Evolutionary conservation across 2,113 vertebrate species (phyloP), one percentile per base, ranked within the genome.

Genomic region (human): DNA sequence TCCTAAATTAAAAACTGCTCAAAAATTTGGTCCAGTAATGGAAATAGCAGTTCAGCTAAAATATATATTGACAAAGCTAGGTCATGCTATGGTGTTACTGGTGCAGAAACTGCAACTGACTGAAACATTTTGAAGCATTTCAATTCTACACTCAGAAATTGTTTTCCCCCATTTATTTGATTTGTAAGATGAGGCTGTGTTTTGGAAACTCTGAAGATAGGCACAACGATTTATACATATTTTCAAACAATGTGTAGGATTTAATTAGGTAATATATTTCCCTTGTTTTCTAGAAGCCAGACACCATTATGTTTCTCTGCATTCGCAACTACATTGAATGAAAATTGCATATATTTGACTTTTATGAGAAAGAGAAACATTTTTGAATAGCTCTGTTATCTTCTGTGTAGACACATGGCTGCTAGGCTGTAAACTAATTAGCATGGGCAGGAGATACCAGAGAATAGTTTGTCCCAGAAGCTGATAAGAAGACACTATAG

Each of bases 11-110:
- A 83, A 18, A 82, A 80, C n/a, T 45, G 76, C 7, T 25, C 73
- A 86, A 45, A 88, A 73, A n/a, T 66, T 45, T n/a, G 27, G 20
- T 52, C 45, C 38, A 11, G 20, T 50, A 76, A 25, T 17, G 6
- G 75, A 96, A 98, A 98, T 86, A 14, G 6, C 38, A 97, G 27
- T 38, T 96, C 45, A 94, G 35, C 22, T 90, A 97, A 97, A 98
- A 96, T n/a, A n/a, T 13, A 73, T 18, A 72, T 40, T 79, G 22
- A 66, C 22, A 30, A 35, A 76, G 14, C 7, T 73, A 84, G 4
- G 8, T 12, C 2, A 30, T 64, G 14, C 20, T 59, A 7, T 11
- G 64, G 32, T 6, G 7, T 38, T 68, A 87, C 25, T 25, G 38
- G 10, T 9, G 6, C 14, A 75, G 86, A 82, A 27, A 14, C 5